phyloP scores from a whole-genome alignment of 2,797 vertebrate genomes.

The Crypturellus tataupa region DNA sequence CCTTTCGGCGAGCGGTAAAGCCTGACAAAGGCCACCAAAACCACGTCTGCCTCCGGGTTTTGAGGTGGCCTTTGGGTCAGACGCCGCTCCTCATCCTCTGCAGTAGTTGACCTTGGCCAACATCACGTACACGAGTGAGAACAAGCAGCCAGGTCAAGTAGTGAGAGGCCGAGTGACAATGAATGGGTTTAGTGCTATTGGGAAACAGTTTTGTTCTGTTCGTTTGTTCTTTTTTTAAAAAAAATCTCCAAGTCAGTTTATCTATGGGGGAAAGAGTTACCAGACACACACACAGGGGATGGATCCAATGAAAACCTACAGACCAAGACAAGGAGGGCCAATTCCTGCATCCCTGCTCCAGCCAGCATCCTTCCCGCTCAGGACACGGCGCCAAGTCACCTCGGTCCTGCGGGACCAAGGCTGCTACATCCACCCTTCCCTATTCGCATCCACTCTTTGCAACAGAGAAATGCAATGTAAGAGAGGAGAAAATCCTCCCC shows the following conservation, averaged over 20 bases:
- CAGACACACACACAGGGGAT: slow-evolving; percentile 10
- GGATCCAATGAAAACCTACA: slow-evolving; percentile 19
- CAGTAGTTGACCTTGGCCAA: neutral
- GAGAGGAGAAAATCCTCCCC: neutral
- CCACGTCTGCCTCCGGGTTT: neutral
- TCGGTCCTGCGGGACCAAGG: neutral
- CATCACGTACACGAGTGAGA: neutral
- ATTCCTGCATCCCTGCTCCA: neutral
- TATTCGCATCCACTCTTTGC: neutral
- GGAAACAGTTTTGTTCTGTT: slow-evolving; percentile 5
- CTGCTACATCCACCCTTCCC: neutral
- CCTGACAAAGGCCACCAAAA: slow-evolving; percentile 46
- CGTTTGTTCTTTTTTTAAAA: neutral
- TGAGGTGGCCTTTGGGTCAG: slow-evolving; percentile 33
- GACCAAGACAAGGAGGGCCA: neutral
- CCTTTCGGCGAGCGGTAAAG: slow-evolving; percentile 25
- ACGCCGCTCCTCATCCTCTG: neutral
- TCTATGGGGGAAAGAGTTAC: neutral
- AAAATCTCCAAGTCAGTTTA: neutral
- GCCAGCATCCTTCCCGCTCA: neutral
- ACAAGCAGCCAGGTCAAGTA: neutral
- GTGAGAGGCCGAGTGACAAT: neutral
- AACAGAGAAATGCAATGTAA: neutral
- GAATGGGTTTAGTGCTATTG: slow-evolving; percentile 28
- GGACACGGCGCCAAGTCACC: neutral